These are phyloP conservation scores for Sipha maydis DNA, from an alignment of 2,888 invertebrate genomes.

Conservation along the genomic window DNA sequence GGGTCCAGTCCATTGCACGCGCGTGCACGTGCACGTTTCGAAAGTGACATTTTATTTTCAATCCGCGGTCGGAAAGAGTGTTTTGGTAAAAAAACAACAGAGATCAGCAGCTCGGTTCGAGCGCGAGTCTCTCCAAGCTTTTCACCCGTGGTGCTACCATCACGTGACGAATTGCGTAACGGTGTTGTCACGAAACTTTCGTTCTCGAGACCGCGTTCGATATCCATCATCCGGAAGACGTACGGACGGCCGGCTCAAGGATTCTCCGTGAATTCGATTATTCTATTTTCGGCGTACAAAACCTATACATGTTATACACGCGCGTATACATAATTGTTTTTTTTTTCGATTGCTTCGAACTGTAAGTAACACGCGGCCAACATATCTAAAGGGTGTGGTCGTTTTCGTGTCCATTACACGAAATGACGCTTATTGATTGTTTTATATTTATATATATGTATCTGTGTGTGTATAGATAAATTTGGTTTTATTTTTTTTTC, in stretches of 20 bases:
- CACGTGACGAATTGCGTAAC: too few species aligned
- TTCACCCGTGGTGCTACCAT: too few species aligned
- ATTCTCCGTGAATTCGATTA: constrained; percentile 19
- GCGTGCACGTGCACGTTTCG: too few species aligned
- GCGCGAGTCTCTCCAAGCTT: too few species aligned
- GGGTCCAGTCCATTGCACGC: too few species aligned
- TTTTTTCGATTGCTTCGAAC: constrained; percentile 47
- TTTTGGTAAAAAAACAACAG: too few species aligned
- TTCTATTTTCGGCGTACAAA: constrained; percentile 38
- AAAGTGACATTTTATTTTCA: too few species aligned
- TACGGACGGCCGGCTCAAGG: background rate
- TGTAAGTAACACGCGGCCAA: constrained; percentile 50
- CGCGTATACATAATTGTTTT: background rate
- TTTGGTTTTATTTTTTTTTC: constrained; percentile 36
- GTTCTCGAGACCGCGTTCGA: background rate
- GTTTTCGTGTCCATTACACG: constrained; percentile 59
- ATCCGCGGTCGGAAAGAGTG: too few species aligned
- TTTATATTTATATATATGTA: constrained; percentile 30
- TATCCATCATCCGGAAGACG: background rate
- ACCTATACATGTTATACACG: background rate
- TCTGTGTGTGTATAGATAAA: constrained; percentile 28
- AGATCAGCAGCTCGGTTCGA: too few species aligned
- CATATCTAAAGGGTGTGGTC: constrained; percentile 60
- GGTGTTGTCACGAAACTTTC: too few species aligned
- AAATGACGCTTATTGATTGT: constrained; percentile 62